Percentiles rank a stretch among this genome's conserved stretches.
These are phyloP conservation scores for Diachasma alloeum DNA, from an alignment of 1,140 invertebrate genomes.

Conservation along the genomic window DNA sequence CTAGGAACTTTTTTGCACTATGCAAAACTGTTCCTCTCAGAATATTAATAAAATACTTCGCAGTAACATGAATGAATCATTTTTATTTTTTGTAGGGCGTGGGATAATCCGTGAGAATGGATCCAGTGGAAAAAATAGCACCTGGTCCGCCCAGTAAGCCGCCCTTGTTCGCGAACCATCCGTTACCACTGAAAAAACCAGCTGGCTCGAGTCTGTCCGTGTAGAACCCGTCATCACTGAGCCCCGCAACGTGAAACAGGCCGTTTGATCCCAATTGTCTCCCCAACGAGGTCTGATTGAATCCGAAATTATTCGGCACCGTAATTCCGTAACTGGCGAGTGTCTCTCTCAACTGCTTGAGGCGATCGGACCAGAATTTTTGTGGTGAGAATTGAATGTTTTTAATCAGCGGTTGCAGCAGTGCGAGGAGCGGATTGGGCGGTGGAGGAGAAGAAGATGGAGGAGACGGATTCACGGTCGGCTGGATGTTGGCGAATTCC, in stretches of 20 bases:
- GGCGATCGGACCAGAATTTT: constrained; percentile 41
- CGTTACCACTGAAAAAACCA: constrained; percentile 54
- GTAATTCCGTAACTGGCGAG: constrained; percentile 34
- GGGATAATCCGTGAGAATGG: constrained; percentile 55
- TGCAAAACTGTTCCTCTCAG: too few species aligned
- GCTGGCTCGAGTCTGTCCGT: constrained; percentile 45
- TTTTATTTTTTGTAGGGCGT: constrained; percentile 45
- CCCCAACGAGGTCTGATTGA: constrained; percentile 14
- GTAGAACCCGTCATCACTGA: constrained; percentile 47
- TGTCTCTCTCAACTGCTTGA: constrained; percentile 35
- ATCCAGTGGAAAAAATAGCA: constrained; percentile 52
- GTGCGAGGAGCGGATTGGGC: constrained; percentile 32
- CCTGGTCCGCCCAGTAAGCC: constrained; percentile 55
- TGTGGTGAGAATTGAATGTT: constrained; percentile 47
- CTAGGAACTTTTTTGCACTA: too few species aligned
- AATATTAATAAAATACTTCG: not conserved
- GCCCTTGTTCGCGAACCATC: constrained; percentile 57
- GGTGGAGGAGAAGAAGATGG: constrained; percentile 15
- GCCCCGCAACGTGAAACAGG: constrained; percentile 40
- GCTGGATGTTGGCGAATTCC: not conserved
- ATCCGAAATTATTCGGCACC: not conserved
- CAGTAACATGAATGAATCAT: not conserved
- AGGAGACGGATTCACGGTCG: not conserved
- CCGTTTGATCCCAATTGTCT: constrained; percentile 41
- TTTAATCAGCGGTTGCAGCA: constrained; percentile 32